phyloP scores from a whole-genome alignment of 2,113 vertebrate genomes.

The Takifugu bimaculatus region DNA sequence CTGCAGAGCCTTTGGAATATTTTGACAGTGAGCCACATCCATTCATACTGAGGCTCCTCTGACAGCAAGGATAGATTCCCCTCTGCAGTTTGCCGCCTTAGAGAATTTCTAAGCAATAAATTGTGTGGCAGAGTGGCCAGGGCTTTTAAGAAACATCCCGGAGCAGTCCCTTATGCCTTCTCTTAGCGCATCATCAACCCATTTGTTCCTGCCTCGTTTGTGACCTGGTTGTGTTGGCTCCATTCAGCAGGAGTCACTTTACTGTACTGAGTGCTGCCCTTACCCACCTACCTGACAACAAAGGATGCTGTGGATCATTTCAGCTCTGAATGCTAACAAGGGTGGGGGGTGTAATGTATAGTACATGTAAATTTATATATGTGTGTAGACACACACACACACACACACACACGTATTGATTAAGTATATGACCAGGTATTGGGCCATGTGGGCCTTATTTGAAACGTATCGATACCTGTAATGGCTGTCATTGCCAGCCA shows the following conservation, averaged over 20 bases:
- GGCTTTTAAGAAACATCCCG: conserved; percentile 66
- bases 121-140: conserved; percentile 27
- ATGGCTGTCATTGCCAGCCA: too few relatives aligned
- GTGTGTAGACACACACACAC: too few relatives aligned
- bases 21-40: not conserved
- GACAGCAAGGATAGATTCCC: not conserved
- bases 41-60: conserved; percentile 13
- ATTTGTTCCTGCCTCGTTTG: conserved; percentile 49
- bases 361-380: too few relatives aligned
- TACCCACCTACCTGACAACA: conserved; percentile 29
- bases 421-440: too few relatives aligned
- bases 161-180: conserved; percentile 53
- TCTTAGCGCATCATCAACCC: conserved; percentile 46
- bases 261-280: conserved; percentile 54
- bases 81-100: conserved; percentile 6
- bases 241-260: conserved; percentile 69
- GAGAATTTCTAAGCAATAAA: not conserved
- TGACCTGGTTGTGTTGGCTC: conserved; percentile 68
- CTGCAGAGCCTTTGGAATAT: not conserved
- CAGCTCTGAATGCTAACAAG: not conserved
- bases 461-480: too few relatives aligned
- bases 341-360: too few relatives aligned
- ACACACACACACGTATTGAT: too few relatives aligned
- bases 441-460: too few relatives aligned
- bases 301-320: conserved; percentile 7